Conservation (phyloP, 2,797 vertebrate species). For the Varecia variegata region DNA sequence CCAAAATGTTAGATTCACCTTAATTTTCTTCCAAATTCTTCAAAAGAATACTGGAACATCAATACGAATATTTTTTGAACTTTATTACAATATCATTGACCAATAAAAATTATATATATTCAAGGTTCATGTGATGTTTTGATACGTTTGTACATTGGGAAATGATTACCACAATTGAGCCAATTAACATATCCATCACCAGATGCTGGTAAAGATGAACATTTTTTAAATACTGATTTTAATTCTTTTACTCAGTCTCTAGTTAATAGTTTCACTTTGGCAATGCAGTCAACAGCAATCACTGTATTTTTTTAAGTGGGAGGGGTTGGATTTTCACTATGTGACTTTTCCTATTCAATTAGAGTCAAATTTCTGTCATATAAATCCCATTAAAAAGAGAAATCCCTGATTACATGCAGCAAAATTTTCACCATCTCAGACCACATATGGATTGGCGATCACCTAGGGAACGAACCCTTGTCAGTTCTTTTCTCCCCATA, state of each 20-base stretch:
- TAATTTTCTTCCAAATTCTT: background rate
- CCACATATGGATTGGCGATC: background rate
- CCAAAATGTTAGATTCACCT: background rate
- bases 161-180: background rate
- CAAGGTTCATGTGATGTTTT: background rate
- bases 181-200: background rate
- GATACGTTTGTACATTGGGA: background rate
- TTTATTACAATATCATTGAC: background rate
- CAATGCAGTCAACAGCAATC: background rate
- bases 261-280: background rate
- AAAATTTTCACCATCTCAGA: background rate
- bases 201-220: background rate
- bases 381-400: background rate
- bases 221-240: background rate
- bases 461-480: background rate
- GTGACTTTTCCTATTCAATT: background rate
- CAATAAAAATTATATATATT: background rate
- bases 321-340: background rate
- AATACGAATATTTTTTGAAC: background rate
- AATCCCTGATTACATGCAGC: background rate
- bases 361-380: background rate
- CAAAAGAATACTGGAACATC: background rate
- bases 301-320: rapidly evolving
- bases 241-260: background rate
- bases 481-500: background rate